phyloP scores from a whole-genome alignment of 2,113 vertebrate species.

The Aphelocoma coerulescens region DNA sequence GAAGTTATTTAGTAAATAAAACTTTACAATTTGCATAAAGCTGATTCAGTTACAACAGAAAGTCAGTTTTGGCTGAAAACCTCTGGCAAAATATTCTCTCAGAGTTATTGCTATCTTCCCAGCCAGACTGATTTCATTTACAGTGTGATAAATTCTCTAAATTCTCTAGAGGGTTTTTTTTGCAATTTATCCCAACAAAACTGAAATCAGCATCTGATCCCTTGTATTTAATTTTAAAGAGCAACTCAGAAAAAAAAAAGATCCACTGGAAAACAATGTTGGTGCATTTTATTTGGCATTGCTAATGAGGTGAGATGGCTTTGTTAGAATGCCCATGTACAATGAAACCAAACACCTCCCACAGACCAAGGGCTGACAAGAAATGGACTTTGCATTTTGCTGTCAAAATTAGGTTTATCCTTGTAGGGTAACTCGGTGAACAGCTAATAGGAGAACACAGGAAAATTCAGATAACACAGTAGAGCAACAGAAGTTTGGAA shows the following conservation, averaged over 20 bases:
- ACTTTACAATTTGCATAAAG: not conserved
- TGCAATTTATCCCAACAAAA: not conserved
- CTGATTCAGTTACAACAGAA: not conserved
- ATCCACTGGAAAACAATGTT: not conserved
- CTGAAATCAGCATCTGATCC: not conserved
- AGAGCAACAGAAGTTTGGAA: not conserved
- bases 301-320: not conserved
- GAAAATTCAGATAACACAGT: not conserved
- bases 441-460: not conserved
- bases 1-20: slow-evolving; percentile 13
- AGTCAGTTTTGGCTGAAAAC: not conserved
- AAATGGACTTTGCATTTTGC: not conserved
- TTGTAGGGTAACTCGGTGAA: not conserved
- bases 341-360: not conserved
- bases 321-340: not conserved
- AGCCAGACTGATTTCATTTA: not conserved
- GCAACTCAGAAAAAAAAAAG: not conserved
- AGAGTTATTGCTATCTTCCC: not conserved
- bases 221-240: not conserved
- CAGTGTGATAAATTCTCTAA: not conserved
- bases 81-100: not conserved
- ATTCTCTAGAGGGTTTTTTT: not conserved
- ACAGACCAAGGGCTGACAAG: not conserved
- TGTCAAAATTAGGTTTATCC: not conserved
- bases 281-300: not conserved